phyloP scores from a whole-genome alignment of 2,113 vertebrate genomes.

The Mobula hypostoma region DNA sequence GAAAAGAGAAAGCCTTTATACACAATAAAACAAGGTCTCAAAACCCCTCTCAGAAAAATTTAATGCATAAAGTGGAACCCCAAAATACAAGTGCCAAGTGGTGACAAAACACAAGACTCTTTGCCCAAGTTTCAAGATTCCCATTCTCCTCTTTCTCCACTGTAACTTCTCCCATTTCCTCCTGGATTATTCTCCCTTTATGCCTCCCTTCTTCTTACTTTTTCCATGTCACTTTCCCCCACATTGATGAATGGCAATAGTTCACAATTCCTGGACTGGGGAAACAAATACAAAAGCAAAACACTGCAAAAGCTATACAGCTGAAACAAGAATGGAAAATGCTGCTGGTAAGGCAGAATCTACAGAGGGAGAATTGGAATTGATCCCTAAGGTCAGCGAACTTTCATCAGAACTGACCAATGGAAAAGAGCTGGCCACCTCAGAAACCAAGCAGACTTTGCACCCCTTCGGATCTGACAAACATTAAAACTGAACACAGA shows the following conservation, averaged over 20 bases:
- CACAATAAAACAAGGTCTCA: neutral
- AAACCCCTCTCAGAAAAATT: neutral
- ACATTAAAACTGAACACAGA: neutral
- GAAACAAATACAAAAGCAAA: neutral
- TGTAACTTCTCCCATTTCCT: too few species aligned
- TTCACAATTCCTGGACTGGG: neutral
- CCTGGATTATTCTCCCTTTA: too few species aligned
- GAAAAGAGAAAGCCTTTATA: neutral
- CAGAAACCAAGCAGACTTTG: neutral
- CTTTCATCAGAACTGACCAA: neutral
- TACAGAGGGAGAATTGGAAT: too few species aligned
- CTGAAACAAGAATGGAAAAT: too few species aligned
- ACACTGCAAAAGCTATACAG: too few species aligned
- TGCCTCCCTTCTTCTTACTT: neutral
- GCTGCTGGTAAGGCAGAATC: too few species aligned
- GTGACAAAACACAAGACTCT: neutral
- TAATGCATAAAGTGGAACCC: neutral
- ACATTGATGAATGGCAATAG: neutral
- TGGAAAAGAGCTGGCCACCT: neutral
- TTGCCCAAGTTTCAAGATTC: neutral
- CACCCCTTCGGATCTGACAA: neutral
- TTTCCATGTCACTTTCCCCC: neutral
- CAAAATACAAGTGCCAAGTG: neutral
- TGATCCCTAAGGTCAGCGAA: too few species aligned
- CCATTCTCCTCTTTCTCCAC: neutral